Percentiles rank a stretch among this genome's conserved stretches.
These are phyloP conservation scores for Lasioglossum oenotherae DNA, from an alignment of 2,888 invertebrate genomes.

Conservation along the genomic window DNA sequence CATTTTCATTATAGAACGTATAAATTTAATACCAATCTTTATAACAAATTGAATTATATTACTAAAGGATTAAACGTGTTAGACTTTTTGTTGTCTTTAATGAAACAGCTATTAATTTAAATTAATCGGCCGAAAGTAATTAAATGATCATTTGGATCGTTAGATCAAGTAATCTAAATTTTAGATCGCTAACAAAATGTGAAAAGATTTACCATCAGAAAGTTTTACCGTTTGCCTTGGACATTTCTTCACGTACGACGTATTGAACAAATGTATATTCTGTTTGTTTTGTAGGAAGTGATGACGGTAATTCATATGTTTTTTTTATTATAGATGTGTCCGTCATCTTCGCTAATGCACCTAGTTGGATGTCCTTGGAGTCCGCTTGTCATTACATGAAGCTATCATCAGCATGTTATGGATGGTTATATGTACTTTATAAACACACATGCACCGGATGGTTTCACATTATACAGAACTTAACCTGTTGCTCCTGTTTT, in stretches of 20 bases:
- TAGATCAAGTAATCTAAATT: neutral
- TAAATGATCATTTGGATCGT: neutral
- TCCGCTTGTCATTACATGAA: slow-evolving; percentile 91
- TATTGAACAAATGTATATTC: neutral
- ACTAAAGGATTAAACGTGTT: neutral
- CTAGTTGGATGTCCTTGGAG: slow-evolving; percentile 93
- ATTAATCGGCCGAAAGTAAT: neutral
- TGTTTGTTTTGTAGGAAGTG: neutral
- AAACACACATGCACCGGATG: slow-evolving; percentile 91
- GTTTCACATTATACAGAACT: slow-evolving; percentile 89
- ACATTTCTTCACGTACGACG: neutral
- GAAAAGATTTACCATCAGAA: neutral
- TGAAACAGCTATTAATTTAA: neutral
- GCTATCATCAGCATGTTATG: slow-evolving; percentile 93
- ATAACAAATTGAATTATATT: too few species aligned
- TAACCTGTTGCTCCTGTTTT: slow-evolving; percentile 91
- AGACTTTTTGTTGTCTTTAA: neutral
- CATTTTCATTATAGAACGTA: neutral
- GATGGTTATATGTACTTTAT: slow-evolving; percentile 94
- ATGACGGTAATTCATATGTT: neutral
- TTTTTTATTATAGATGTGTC: slow-evolving; percentile 83
- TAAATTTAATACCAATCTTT: too few species aligned
- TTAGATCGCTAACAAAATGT: neutral
- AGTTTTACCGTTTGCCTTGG: neutral
- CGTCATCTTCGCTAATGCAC: slow-evolving; percentile 88